Base-by-base conservation (phyloP, 2,113 vertebrate species). In the Pitta sordida region DNA sequence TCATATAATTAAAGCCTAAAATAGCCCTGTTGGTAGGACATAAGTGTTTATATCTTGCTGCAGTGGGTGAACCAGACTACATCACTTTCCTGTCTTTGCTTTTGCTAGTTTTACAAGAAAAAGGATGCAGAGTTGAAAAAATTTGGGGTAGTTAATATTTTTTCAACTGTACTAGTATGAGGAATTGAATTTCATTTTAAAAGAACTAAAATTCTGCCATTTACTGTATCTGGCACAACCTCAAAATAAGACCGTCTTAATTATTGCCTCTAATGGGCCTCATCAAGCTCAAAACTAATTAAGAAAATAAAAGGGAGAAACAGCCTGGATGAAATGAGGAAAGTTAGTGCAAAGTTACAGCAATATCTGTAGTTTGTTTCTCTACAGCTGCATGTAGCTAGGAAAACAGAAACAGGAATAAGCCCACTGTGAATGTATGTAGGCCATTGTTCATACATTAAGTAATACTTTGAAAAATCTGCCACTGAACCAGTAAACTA, bases 1-100 rank as follows among this genome's bases (percentile, higher is more conserved):
- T 96, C 87, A 41, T 86, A 95, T 97, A 97, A 97, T 98, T 97
- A 98, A 97, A 97, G 87, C 95, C 86, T 91, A 97, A 98, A 98
- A 97, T 97, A 97, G 94, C 88, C 59, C 65, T 86, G 63, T 82
- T 3, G 1, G 90, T 84, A 86, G 87, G 93, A 96, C 70, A 94
- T 75, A 91, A 88, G 76, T 94, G 92, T 95, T 93, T 96, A 34
- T 93, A 74, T 64, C 92, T 94, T 90, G 58, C 77, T 90, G 73
- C 71, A 73, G 30, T 69, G 76, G 77, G 55, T 84, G 52, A 49
- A 83, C 55, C 30, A 67, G 23, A 63, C 41, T 62, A 30, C 55
- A 67, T n/a, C 17, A 70, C 49, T 79, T 90, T 46, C 36, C 46
- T 76, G 24, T 19, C 71, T 84, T 85, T 91, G 32, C 41, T 32